These are phyloP conservation scores for Lissocephala sabroskyi DNA, from an alignment of 2,888 invertebrate species.

Conservation along the genomic window DNA sequence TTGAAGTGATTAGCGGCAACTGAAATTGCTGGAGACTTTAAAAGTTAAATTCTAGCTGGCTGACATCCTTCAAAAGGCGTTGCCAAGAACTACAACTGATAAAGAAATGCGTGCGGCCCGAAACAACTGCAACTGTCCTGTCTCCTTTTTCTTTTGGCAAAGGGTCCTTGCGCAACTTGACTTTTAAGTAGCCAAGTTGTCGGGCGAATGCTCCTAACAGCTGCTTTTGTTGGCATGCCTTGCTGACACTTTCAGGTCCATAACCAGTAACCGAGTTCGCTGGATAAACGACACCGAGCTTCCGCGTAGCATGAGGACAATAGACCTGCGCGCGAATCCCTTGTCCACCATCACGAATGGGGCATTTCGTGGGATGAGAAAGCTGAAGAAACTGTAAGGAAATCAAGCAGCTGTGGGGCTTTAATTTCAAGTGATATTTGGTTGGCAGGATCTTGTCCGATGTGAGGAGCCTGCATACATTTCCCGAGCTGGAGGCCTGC, in stretches of 20 bases:
- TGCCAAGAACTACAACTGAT: conserved; percentile 43
- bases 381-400: conserved; percentile 85
- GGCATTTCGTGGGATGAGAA: conserved; percentile 84
- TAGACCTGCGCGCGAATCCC: conserved; percentile 90
- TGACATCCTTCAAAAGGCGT: conserved; percentile 1
- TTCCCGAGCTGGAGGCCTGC: conserved; percentile 90
- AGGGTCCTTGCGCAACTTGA: conserved; percentile 37
- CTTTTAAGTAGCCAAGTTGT: conserved; percentile 41
- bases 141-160: conserved; percentile 23
- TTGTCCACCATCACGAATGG: conserved; percentile 79
- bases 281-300: conserved; percentile 82
- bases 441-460: conserved; percentile 85
- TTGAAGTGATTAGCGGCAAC: too few species aligned
- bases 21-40: background rate
- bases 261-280: conserved; percentile 87
- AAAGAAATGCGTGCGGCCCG: background rate
- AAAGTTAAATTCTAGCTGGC: too few species aligned
- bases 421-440: conserved; percentile 2
- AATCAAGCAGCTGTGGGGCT: background rate
- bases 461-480: conserved; percentile 82
- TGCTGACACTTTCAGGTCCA: conserved; percentile 75
- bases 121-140: conserved; percentile 34
- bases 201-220: conserved; percentile 24
- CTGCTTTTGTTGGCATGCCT: conserved; percentile 32
- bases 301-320: conserved; percentile 79